phyloP scores from a whole-genome alignment of 2,113 vertebrate species.

The Orthonyx spaldingii region DNA sequence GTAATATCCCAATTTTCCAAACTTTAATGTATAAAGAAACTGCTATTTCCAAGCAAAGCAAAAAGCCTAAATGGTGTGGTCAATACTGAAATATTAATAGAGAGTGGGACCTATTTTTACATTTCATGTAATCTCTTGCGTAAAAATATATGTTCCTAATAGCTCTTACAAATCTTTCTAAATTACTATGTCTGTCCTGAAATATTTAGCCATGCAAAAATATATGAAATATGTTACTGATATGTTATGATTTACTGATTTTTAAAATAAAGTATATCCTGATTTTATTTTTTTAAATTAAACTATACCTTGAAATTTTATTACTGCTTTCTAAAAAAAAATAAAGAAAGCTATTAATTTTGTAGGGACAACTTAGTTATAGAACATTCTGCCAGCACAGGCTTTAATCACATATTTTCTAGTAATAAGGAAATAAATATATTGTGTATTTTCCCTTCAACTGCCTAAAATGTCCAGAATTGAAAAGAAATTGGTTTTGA shows the following conservation, averaged over 20 bases:
- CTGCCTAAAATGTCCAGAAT: not conserved
- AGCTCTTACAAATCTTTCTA: not conserved
- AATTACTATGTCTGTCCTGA: not conserved
- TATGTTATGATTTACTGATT: not conserved
- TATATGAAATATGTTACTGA: not conserved
- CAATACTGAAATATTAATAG: not conserved
- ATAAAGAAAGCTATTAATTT: not conserved
- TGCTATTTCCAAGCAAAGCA: not conserved
- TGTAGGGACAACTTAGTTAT: not conserved
- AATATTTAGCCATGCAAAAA: not conserved
- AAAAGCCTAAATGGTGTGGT: not conserved
- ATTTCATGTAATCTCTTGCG: not conserved
- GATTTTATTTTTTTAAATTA: not conserved
- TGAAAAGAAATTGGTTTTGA: not conserved
- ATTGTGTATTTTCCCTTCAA: not conserved
- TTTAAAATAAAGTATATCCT: not conserved
- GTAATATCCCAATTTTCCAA: not conserved
- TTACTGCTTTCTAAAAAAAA: not conserved
- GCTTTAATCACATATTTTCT: not conserved
- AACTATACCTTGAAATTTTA: not conserved
- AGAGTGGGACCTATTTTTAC: not conserved
- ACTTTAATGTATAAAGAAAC: not conserved
- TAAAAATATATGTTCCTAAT: not conserved
- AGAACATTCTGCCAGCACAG: not conserved
- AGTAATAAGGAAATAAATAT: not conserved